These are phyloP conservation scores for Cariama cristata DNA, from an alignment of 2,113 vertebrate genomes.

Conservation along the genomic window DNA sequence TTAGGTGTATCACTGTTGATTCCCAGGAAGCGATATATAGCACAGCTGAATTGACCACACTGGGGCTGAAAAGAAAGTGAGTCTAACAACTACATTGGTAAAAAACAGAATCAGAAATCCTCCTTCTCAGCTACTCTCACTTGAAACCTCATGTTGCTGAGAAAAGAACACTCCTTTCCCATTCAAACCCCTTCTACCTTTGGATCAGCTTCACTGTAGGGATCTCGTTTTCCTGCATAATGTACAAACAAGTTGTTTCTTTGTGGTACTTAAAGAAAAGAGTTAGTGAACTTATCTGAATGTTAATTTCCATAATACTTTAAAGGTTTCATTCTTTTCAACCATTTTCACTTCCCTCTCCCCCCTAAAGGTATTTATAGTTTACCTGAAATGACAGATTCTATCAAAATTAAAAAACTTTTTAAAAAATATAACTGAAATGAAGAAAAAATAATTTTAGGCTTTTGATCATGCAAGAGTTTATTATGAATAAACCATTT, in stretches of 20 bases:
- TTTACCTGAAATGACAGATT: background rate
- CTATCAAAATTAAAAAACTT: background rate
- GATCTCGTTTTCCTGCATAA: background rate
- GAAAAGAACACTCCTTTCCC: background rate
- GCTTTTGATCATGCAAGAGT: background rate
- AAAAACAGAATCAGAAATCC: background rate
- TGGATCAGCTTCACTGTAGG: background rate
- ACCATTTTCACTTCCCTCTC: background rate
- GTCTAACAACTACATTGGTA: background rate
- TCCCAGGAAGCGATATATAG: background rate
- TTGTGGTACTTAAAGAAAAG: background rate
- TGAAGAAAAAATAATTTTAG: background rate
- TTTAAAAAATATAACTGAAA: fast-evolving
- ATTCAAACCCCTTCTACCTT: background rate
- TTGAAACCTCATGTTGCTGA: background rate
- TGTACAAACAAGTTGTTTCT: background rate
- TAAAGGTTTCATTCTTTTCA: background rate
- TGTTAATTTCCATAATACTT: background rate
- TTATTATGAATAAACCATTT: background rate
- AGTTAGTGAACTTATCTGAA: background rate
- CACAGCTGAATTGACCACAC: background rate
- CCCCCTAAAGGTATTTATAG: background rate
- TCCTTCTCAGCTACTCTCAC: background rate
- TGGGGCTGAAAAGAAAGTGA: background rate
- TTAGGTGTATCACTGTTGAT: background rate